Base-by-base conservation (phyloP, 2,797 vertebrate species). In the Sebastes kiyomatsui region DNA sequence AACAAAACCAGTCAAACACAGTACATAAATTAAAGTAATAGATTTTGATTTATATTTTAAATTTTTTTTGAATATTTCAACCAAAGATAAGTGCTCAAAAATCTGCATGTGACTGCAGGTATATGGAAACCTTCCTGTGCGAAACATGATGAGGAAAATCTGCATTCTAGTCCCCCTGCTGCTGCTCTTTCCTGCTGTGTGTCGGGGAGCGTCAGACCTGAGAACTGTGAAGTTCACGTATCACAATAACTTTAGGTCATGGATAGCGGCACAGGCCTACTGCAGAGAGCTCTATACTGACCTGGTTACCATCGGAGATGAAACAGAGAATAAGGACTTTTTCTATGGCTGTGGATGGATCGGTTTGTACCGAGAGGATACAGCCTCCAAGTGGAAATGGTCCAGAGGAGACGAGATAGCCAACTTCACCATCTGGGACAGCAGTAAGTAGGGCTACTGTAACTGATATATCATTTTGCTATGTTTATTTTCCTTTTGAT, bases 201-300 rank as follows among this genome's bases (percentile, higher is more conserved):
- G 27, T n/a, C n/a, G 13, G 4, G 1, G 6, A 3, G 2, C 2
- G 0, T 1, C 0, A 22, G 6, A 2, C 11, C 56, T 64, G 56
- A 72, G 35, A 75, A 9, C 16, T 7, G 0, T 0, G 0, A 9
- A 3, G 0, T 64, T 30, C 8, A 4, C 1, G 20, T 0, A 27
- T 22, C 9, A 18, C 11, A 0, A 0, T 10, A 0, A 0, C 0
- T 0, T 0, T 0, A 3, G 0, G 3, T 1, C 0, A 18, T 86
- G 83, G 87, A 2, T 0, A 2, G 3, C 3, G 0, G 78, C 85
- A 30, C 76, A 62, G 46, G 0, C 7, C 20, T 2, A 5, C n/a
- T 88, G 83, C 42, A 81, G 64, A 2, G 0, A 7, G 6, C 0
- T 1, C 1, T 5, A 8, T 8, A 0, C 27, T 12, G 79, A 88